Evolutionary conservation across 2,888 invertebrate species (phyloP).

Genomic region (Hybos culiciformis): DNA sequence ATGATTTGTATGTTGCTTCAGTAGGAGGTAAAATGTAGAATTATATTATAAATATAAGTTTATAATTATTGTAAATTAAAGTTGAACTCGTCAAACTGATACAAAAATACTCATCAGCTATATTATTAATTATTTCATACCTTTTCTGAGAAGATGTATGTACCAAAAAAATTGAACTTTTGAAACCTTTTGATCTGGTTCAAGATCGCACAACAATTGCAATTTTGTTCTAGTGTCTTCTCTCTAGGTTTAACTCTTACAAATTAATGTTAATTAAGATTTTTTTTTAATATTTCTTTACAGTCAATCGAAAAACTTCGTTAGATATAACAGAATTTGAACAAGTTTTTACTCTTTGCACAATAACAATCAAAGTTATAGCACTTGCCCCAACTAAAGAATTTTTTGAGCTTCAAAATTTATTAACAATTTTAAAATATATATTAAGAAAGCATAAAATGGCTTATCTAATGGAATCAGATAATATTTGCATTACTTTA

Average conservation of each 20-base stretch:
- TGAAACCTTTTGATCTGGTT: too few relatives aligned
- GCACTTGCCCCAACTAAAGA: slow-evolving; percentile 9
- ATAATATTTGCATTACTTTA: slow-evolving; percentile 10
- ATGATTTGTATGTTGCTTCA: slow-evolving; percentile 12
- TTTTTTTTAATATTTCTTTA: not conserved
- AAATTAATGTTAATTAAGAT: too few relatives aligned
- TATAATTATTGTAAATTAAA: not conserved
- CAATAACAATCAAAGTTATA: slow-evolving; percentile 10
- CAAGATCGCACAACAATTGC: too few relatives aligned
- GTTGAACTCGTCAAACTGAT: too few relatives aligned
- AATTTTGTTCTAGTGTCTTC: too few relatives aligned
- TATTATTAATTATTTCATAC: too few relatives aligned
- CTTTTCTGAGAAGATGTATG: too few relatives aligned
- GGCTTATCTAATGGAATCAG: slow-evolving; percentile 10
- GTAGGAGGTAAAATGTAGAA: slow-evolving; percentile 12
- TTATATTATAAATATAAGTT: not conserved
- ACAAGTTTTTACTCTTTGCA: slow-evolving; percentile 9
- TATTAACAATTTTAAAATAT: slow-evolving; percentile 10
- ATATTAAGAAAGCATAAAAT: slow-evolving; percentile 12
- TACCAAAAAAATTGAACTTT: too few relatives aligned
- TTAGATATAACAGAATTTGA: slow-evolving; percentile 13
- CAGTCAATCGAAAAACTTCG: slow-evolving; percentile 8
- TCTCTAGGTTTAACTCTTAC: too few relatives aligned
- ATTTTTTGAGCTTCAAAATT: slow-evolving; percentile 4
- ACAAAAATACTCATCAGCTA: too few relatives aligned